A percentile compares a stretch with the other conserved stretches of the same genome.
Conservation (phyloP, 1,140 invertebrate species). For the Drosophila arizonae region DNA sequence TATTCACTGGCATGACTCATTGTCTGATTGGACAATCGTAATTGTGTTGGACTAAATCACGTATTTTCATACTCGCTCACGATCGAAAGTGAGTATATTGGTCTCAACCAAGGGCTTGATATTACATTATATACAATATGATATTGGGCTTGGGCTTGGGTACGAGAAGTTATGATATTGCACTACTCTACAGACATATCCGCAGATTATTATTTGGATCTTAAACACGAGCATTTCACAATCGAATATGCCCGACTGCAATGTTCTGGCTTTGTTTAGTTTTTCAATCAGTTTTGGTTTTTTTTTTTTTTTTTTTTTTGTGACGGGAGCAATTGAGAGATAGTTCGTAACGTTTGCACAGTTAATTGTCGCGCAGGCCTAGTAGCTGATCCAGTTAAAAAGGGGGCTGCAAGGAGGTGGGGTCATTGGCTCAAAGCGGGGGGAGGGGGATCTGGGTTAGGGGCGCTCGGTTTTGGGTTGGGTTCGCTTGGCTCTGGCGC, state of each 20-base stretch:
- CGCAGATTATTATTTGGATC: no score
- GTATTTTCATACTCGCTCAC: conserved; percentile 1
- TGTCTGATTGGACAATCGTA: conserved; percentile 1
- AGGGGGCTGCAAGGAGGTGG: no score
- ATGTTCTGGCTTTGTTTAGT: no score
- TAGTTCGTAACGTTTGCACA: conserved; percentile 12
- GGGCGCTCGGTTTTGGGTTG: background rate
- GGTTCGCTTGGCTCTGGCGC: conserved; percentile 9
- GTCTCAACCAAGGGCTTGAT: background rate
- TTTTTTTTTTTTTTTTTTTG: background rate
- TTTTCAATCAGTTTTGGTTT: background rate
- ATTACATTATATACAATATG: no score
- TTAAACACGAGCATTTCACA: no score
- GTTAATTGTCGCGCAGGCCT: conserved; percentile 26
- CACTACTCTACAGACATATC: no score
- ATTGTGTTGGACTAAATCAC: conserved; percentile 39
- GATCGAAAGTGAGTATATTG: background rate
- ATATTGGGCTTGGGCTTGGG: no score
- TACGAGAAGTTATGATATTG: no score
- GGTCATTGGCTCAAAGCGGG: background rate
- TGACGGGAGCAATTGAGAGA: conserved; percentile 10
- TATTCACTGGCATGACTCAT: conserved; percentile 2
- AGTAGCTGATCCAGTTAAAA: conserved; percentile 14
- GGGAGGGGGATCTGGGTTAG: background rate
- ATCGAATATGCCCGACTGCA: no score